Evolutionary conservation across 1,140 invertebrate genomes (phyloP), one percentile per base, ranked within the genome.

Genomic region (Aphaenogaster rudis): DNA sequence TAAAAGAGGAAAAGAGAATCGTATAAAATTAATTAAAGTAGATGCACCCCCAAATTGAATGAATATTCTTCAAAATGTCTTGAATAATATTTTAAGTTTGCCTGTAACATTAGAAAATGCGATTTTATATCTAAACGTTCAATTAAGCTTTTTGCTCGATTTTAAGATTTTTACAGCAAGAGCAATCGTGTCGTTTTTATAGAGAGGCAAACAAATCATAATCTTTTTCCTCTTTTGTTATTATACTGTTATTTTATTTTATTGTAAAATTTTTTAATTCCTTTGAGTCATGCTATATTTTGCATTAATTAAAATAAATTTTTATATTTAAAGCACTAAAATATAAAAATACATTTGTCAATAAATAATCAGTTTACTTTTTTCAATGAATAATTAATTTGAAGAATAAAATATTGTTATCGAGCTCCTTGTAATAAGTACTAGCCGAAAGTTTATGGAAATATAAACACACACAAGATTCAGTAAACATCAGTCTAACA

Each of bases 21-120:
- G 13, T 54, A 11, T 21, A 39, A 48, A 59, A 36, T 79, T 42
- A 78, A 78, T 33, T 64, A 39, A 63, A 59, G 61, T 36, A 64
- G 21, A 33, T 79, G 28, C 17, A 48, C 7, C 13, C 7, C 13
- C 54, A 2, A 66, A n/a, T 28, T 13, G 0, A 50, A 45, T 52
- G 21, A 39, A 76, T 50, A 45, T 66, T 6, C 8, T 42, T 15
- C 4, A 39, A 66, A 66, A 48, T 50, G 1, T 79, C 52, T 64
- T 9, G 5, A 64, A 28, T n/a, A 63, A 1, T 63, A 63, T 48
- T 5, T 63, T n/a, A 9, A n/a, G 7, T 78, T 61, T 48, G 4
- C 13, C 33, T 63, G n/a, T 45, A 78, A 61, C 9, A 4, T 1
- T 61, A 61, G 21, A 63, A 78, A 63, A 63, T 61, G 21, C 21